A percentile compares a stretch with the other conserved stretches of the same genome.
Conservation (phyloP, 2,888 invertebrate species). For the Drosophila nr. perissopoda region DNA sequence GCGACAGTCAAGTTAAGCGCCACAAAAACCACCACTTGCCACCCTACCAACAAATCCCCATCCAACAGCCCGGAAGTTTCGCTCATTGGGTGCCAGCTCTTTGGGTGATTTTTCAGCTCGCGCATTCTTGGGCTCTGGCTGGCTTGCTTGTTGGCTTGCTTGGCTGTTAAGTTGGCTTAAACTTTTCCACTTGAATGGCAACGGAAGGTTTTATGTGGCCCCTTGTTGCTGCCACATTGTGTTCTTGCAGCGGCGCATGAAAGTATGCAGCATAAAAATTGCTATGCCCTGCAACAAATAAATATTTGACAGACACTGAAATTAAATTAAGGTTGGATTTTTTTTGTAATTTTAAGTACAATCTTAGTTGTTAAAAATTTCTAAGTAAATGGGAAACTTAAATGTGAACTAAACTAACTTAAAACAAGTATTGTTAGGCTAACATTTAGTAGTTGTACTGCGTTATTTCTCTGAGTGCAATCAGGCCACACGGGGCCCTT, state of each 20-base stretch:
- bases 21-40: conserved; percentile 22
- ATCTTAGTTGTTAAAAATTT: background rate
- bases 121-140: conserved; percentile 36
- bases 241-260: conserved; percentile 68
- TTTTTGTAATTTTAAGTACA: background rate
- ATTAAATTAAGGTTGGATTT: background rate
- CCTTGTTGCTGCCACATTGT: conserved; percentile 56
- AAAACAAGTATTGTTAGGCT: background rate
- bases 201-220: conserved; percentile 74
- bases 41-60: background rate
- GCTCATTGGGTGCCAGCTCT: conserved; percentile 29
- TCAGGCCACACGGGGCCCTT: conserved; percentile 1
- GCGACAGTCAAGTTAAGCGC: conserved; percentile 56
- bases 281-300: conserved; percentile 70
- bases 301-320: conserved; percentile 62
- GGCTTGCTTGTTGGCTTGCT: conserved; percentile 4
- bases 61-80: conserved; percentile 4
- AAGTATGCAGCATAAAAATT: conserved; percentile 76
- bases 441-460: background rate
- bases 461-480: background rate
- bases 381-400: background rate
- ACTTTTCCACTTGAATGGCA: conserved; percentile 80
- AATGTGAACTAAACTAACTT: background rate
- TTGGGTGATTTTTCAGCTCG: conserved; percentile 57
- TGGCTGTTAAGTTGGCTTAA: conserved; percentile 73